Conservation (phyloP, 2,113 vertebrate genomes). For the Collichthys lucidus region DNA sequence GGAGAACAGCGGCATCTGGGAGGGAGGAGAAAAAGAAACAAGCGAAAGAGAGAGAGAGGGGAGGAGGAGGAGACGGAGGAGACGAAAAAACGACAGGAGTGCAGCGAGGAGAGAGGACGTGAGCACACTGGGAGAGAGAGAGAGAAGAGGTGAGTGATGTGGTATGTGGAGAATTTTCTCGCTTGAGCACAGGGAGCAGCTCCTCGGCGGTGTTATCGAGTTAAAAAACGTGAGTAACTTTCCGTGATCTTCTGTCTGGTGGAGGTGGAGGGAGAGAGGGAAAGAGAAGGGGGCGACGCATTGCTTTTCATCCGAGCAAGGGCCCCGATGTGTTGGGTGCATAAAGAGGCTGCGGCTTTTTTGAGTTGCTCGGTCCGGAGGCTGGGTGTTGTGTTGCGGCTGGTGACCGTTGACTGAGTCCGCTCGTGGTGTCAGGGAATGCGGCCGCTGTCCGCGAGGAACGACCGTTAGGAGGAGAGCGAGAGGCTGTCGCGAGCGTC, state of each 20-base stretch:
- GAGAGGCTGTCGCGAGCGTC: not conserved
- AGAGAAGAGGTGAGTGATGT: conserved; percentile 74
- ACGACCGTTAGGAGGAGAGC: conserved; percentile 2
- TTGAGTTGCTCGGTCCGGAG: no score
- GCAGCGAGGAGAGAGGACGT: conserved; percentile 64
- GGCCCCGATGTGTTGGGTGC: no score
- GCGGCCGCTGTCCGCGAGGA: not conserved
- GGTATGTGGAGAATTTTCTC: conserved; percentile 23
- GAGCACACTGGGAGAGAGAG: conserved; percentile 39
- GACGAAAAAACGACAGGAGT: conserved; percentile 34
- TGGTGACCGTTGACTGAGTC: not conserved
- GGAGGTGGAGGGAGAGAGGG: no score
- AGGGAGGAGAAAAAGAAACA: conserved; percentile 63
- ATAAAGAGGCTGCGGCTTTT: no score
- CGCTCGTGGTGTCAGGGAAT: not conserved
- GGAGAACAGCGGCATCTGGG: conserved; percentile 67
- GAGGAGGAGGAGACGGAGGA: conserved; percentile 50
- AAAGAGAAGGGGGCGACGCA: no score
- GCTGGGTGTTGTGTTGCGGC: not conserved
- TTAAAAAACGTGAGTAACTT: conserved; percentile 60
- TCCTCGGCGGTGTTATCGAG: not conserved
- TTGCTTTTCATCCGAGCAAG: no score
- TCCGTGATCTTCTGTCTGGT: conserved; percentile 5
- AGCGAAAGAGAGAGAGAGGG: conserved; percentile 32
- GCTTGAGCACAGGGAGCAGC: not conserved